Evolutionary conservation across 2,888 invertebrate genomes (phyloP), one percentile per base, ranked within the genome.

Genomic region (Himalopsyche japonica): DNA sequence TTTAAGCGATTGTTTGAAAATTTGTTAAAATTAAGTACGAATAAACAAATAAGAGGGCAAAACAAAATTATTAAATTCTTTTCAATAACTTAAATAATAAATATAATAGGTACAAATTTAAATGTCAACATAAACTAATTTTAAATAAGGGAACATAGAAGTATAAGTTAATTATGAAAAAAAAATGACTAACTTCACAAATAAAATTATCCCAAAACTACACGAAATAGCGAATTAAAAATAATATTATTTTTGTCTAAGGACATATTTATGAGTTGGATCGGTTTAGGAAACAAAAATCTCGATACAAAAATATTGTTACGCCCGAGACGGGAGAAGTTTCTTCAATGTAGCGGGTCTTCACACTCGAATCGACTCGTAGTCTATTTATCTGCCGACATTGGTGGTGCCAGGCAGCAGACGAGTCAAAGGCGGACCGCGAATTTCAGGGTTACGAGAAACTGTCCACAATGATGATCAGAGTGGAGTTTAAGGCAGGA

Each of bases 101-200:
- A 70, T 70, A 70, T 70, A 70, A 70, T 70, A 70, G 70, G 30
- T 70, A 70, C 70, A 30, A 24, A 70, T 70, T 70, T 30, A 70
- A 30, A 70, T 70, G 70, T 70, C 30, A 70, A 20, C 57, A 20
- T 57, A 70, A 4, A 30, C 12, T 70, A 70, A 6, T 70, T 70
- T 70, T 70, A 70, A 70, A 27, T 70, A 15, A 70, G 70, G 30
- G 12, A 70, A 77, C 24, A 77, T 37, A 77, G 24, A 27, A 79
- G 48, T 48, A 79, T 79, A 48, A 79, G 47, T 47, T 70, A 79
- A 79, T 43, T 79, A 79, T 47, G 48, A 82, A 82, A 82, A 57
- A 43, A 82, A 82, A 82, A 82, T 82, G 82, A 82, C 82, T 82
- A 82, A 82, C 79, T 82, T 79, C 76, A 57, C 27, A 82, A 82